Base-by-base conservation (phyloP, 2,113 vertebrate species). In the Lasiurus cinereus region DNA sequence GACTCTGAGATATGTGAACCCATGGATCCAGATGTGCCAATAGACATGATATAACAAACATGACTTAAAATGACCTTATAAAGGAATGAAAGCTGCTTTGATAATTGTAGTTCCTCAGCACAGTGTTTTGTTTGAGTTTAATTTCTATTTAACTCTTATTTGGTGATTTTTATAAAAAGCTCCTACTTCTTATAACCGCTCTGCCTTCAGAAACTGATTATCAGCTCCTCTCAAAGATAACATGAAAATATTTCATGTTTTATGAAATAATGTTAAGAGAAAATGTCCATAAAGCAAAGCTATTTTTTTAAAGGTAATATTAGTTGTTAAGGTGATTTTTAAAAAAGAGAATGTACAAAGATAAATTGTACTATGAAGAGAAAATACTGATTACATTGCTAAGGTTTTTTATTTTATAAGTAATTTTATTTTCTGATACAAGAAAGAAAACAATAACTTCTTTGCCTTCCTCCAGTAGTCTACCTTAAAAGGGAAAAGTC, bases 381-480 rank as follows among this genome's bases (percentile, higher is more conserved):
- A 90, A 92, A 97, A 79, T n/a, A 93, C 0, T 96, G 76, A 92
- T 73, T 93, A 92, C 21, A 52, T 36, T 76, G 21, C 36, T 83
- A 48, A 74, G 27, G 48, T 70, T 50, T 78, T 78, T 16, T 1
- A 80, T 67, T 93, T 77, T 62, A 78, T 18, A 46, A 87, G 66
- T 73, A 96, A 89, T 70, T 93, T 95, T 89, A 83, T 83, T 91
- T 95, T 77, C 84, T 92, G 27, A 83, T 76, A 92, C 33, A 93
- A 94, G 11, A 96, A 90, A 84, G 56, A 90, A 90, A 77, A 90
- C 2, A 90, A 4, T 84, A 27, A 88, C 5, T 67, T 93, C 13
- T 92, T 50, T 93, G 43, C 67, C 18, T 83, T 96, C 66, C 46
- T 92, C 92, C 39, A 77, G 27, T 9, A 93, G 31, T 4, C 77